Conservation (phyloP, 1,140 invertebrate genomes). For the Cylas formicarius region DNA sequence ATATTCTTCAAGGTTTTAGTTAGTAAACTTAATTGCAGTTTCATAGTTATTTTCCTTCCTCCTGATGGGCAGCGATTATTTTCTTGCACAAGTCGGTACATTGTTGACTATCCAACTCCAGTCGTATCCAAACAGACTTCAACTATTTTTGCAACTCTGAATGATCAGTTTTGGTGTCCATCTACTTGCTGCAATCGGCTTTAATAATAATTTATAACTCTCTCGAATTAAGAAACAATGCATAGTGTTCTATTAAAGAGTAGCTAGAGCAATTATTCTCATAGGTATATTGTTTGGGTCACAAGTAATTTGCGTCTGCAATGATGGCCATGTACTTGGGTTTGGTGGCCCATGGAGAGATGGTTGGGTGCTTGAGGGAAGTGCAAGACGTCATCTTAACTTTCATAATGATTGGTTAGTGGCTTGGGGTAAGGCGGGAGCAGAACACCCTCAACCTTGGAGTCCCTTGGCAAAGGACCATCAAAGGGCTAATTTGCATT, state of each 20-base stretch:
- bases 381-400: conserved; percentile 31
- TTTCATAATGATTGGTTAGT: conserved; percentile 53
- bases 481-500: conserved; percentile 71
- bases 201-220: too few relatives aligned
- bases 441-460: conserved; percentile 79
- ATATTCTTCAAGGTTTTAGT: too few relatives aligned
- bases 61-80: too few relatives aligned
- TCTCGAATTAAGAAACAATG: too few relatives aligned
- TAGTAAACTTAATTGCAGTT: too few relatives aligned
- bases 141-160: too few relatives aligned
- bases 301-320: conserved; percentile 37
- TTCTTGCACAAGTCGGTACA: too few relatives aligned
- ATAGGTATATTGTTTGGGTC: conserved; percentile 40
- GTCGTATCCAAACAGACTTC: too few relatives aligned
- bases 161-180: too few relatives aligned
- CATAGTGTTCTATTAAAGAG: not conserved
- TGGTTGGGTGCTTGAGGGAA: conserved; percentile 38
- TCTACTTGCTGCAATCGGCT: too few relatives aligned
- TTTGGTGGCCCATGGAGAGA: conserved; percentile 38
- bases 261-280: conserved; percentile 7
- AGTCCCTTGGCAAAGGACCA: conserved; percentile 69
- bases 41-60: too few relatives aligned
- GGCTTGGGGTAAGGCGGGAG: conserved; percentile 69
- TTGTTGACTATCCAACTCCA: too few relatives aligned
- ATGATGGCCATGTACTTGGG: conserved; percentile 37